phyloP scores from a whole-genome alignment of 2,113 vertebrate species.

The Panthera leo region DNA sequence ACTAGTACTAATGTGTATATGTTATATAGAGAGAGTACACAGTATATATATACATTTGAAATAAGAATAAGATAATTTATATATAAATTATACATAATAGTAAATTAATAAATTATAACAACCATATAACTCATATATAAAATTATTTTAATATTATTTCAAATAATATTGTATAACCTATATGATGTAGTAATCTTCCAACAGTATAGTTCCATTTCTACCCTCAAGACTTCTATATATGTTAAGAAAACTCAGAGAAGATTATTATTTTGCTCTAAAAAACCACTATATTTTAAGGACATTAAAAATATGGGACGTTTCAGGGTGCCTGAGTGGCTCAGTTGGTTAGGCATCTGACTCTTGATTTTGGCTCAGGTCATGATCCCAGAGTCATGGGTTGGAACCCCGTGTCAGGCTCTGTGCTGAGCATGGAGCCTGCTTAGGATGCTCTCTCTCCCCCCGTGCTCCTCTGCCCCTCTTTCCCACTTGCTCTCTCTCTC shows the following conservation, averaged over 20 bases:
- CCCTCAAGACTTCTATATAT: not conserved
- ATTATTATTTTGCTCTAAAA: slow-evolving; percentile 6
- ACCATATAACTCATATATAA: not conserved
- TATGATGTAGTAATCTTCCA: not conserved
- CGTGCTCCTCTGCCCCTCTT: too few species aligned
- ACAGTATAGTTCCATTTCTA: not conserved
- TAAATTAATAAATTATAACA: not conserved
- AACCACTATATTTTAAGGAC: not conserved
- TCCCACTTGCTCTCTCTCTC: too few species aligned
- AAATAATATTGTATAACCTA: not conserved
- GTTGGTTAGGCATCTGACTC: too few species aligned
- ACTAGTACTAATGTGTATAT: not conserved
- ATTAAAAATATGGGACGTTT: not conserved
- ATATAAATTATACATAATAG: not conserved
- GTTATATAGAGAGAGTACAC: not conserved
- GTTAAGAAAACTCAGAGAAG: not conserved
- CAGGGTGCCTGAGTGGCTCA: too few species aligned
- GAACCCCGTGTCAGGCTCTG: too few species aligned
- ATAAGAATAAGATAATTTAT: not conserved
- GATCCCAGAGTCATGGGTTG: too few species aligned
- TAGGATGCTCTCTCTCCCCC: too few species aligned
- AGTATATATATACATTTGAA: not conserved
- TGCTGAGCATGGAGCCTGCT: too few species aligned
- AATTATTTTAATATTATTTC: slow-evolving; percentile 2
- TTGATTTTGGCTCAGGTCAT: too few species aligned